Percentiles rank a stretch among this genome's conserved stretches.
phyloP scores from a whole-genome alignment of 92 coral and sea anemone genomes.

The Porites cylindrica region DNA sequence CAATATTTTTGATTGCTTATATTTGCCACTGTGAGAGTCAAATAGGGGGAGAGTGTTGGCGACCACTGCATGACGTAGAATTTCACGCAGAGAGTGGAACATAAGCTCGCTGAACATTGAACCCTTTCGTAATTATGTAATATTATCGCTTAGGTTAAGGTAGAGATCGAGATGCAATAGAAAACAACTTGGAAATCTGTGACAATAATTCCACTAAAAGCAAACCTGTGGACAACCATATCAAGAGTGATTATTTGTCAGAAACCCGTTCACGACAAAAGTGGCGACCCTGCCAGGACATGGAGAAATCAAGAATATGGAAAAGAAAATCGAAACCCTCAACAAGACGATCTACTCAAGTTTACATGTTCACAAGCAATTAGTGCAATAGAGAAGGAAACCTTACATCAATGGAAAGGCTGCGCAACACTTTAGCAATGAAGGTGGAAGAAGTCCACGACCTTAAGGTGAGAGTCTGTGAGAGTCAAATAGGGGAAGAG shows the following conservation, averaged over 20 bases:
- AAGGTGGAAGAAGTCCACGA: conserved; percentile 12
- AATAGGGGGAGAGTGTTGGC: neutral
- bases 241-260: neutral
- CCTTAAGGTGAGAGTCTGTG: conserved; percentile 10
- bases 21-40: conserved; percentile 7
- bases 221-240: too few species aligned
- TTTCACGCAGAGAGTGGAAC: too few species aligned
- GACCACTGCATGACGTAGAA: too few species aligned
- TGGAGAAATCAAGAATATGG: too few species aligned
- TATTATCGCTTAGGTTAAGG: too few species aligned
- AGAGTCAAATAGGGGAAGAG: conserved; percentile 13
- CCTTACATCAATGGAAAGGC: neutral
- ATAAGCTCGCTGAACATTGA: too few species aligned
- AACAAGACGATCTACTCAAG: neutral
- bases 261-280: conserved; percentile 1
- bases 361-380: neutral
- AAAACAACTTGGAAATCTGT: too few species aligned
- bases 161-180: too few species aligned
- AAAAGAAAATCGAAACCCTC: neutral
- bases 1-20: neutral
- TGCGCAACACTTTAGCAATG: neutral
- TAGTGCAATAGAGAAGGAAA: neutral
- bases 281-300: conserved; percentile 4
- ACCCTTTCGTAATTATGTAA: too few species aligned
- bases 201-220: too few species aligned